Percentiles rank a stretch among this genome's conserved stretches.
Conservation (phyloP, 2,113 vertebrate genomes). For the Barnardius zonarius region DNA sequence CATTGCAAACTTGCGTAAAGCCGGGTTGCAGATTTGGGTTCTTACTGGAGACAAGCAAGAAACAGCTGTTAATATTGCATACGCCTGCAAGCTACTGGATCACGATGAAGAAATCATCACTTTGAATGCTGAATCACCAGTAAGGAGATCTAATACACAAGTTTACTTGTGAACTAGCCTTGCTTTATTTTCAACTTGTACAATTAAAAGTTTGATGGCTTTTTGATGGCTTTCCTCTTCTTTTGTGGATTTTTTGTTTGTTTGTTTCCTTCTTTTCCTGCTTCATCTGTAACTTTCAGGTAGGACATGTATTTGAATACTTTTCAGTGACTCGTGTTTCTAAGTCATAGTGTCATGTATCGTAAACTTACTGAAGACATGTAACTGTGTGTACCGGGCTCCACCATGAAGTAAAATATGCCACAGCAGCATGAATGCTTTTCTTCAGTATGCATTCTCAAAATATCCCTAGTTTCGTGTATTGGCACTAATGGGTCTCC, state of each 20-base stretch:
- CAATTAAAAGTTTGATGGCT: constrained; percentile 6
- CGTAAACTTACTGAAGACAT: neutral
- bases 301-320: constrained; percentile 30
- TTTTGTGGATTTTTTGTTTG: neutral
- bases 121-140: constrained; percentile 92
- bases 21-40: constrained; percentile 97
- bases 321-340: neutral
- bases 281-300: constrained; percentile 1
- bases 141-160: constrained; percentile 32
- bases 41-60: constrained; percentile 98
- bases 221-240: neutral
- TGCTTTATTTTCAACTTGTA: neutral
- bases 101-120: constrained; percentile 92
- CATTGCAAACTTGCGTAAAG: constrained; percentile 85
- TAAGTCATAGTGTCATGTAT: neutral
- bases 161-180: neutral
- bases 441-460: neutral
- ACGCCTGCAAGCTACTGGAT: constrained; percentile 93
- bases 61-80: constrained; percentile 94
- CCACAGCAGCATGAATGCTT: neutral
- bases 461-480: neutral
- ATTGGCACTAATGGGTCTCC: neutral
- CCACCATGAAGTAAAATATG: neutral
- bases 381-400: neutral
- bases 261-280: neutral